Conservation (phyloP, 2,888 invertebrate species). For the Acanthosepion lycidas region DNA sequence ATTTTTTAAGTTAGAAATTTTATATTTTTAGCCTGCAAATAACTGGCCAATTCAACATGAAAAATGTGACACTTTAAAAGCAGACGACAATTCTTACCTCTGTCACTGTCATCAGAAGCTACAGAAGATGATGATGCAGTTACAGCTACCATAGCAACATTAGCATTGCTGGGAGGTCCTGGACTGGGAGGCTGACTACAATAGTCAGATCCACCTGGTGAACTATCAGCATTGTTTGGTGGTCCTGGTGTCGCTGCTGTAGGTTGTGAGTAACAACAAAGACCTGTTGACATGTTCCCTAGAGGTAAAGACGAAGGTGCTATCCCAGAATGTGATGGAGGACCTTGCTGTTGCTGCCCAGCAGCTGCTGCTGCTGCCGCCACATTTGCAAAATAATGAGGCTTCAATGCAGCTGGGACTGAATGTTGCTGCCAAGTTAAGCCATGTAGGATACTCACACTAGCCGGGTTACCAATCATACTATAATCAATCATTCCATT, state of each 20-base stretch:
- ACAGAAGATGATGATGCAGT: slow-evolving; percentile 47
- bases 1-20: background rate
- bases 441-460: background rate
- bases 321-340: slow-evolving; percentile 44
- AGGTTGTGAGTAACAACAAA: slow-evolving; percentile 35
- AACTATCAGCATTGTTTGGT: slow-evolving; percentile 52
- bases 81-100: slow-evolving; percentile 53
- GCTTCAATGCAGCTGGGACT: background rate
- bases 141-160: slow-evolving; percentile 40
- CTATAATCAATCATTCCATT: slow-evolving; percentile 42
- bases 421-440: slow-evolving; percentile 15
- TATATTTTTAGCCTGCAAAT: background rate
- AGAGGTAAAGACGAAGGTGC: background rate
- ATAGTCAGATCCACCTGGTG: slow-evolving; percentile 60
- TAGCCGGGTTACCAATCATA: background rate
- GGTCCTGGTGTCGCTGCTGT: background rate
- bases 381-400: background rate
- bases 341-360: slow-evolving; percentile 23
- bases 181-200: slow-evolving; percentile 65
- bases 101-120: slow-evolving; percentile 61
- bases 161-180: slow-evolving; percentile 49
- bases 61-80: background rate
- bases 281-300: slow-evolving; percentile 25
- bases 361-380: background rate
- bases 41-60: background rate